These are phyloP conservation scores for Grapholita molesta DNA, from an alignment of 1,140 invertebrate genomes.

Conservation along the genomic window DNA sequence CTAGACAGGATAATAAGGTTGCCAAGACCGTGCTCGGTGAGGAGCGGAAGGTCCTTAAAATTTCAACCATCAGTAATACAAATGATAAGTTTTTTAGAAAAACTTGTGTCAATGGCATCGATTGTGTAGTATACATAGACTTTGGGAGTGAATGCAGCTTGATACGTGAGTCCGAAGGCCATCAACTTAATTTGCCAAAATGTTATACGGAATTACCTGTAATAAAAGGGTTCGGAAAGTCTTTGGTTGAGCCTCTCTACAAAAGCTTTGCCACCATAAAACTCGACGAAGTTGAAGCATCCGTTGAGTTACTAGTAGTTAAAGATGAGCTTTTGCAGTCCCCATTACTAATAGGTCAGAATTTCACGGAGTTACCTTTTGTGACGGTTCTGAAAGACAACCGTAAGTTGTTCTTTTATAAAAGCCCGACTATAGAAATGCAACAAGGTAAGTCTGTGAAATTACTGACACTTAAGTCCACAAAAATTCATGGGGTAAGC, in stretches of 20 bases:
- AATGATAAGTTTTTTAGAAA: constrained; percentile 20
- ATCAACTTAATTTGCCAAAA: constrained; percentile 20
- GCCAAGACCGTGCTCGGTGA: not conserved
- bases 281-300: constrained; percentile 19
- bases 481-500: constrained; percentile 9
- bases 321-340: constrained; percentile 14
- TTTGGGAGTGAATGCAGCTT: constrained; percentile 22
- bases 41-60: not conserved
- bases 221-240: constrained; percentile 25
- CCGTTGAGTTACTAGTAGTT: constrained; percentile 17
- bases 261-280: constrained; percentile 1
- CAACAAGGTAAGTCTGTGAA: constrained; percentile 10
- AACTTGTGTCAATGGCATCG: not conserved
- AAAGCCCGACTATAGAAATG: not conserved
- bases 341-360: constrained; percentile 15
- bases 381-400: constrained; percentile 18
- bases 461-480: constrained; percentile 10
- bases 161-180: constrained; percentile 19
- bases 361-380: constrained; percentile 20
- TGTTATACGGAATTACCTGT: constrained; percentile 20
- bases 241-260: not conserved
- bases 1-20: not conserved
- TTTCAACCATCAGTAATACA: not conserved
- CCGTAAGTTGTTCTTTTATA: constrained; percentile 17
- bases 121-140: constrained; percentile 11